phyloP scores from a whole-genome alignment of 2,888 invertebrate species.

The Chirona hameri region DNA sequence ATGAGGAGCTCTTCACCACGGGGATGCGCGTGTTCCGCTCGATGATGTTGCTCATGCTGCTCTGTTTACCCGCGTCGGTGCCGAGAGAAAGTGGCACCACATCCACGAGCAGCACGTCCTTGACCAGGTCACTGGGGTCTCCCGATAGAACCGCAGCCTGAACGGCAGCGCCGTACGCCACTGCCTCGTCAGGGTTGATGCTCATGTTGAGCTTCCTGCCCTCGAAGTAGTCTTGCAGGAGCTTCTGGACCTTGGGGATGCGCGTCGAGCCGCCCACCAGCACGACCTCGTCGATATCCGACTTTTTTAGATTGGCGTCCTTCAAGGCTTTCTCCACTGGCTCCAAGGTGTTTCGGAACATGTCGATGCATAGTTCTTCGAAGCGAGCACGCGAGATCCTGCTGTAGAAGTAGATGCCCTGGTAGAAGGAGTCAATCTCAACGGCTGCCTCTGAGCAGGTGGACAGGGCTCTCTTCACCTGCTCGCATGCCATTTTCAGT shows the following conservation, averaged over 20 bases:
- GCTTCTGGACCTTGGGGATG: slow-evolving; percentile 62
- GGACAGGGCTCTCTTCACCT: slow-evolving; percentile 80
- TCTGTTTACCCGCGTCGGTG: slow-evolving; percentile 51
- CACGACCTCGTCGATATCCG: slow-evolving; percentile 55
- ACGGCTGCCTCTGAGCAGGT: slow-evolving; percentile 86
- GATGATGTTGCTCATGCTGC: too few species aligned
- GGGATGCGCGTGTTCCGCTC: too few species aligned
- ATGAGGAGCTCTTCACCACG: too few species aligned
- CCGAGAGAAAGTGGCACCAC: slow-evolving; percentile 63
- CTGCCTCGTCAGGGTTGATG: slow-evolving; percentile 63
- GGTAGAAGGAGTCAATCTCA: slow-evolving; percentile 91
- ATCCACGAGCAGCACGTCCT: slow-evolving; percentile 62
- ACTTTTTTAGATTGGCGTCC: slow-evolving; percentile 60
- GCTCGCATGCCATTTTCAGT: slow-evolving; percentile 85
- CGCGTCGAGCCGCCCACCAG: slow-evolving; percentile 64
- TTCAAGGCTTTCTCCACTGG: slow-evolving; percentile 62
- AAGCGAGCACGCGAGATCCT: slow-evolving; percentile 93
- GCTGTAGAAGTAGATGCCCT: slow-evolving; percentile 95
- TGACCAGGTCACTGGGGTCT: slow-evolving; percentile 55
- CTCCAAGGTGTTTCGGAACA: slow-evolving; percentile 60
- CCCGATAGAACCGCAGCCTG: slow-evolving; percentile 56
- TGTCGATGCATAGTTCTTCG: slow-evolving; percentile 60
- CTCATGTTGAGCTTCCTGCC: slow-evolving; percentile 63
- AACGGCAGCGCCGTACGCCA: slow-evolving; percentile 63
- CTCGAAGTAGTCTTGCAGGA: slow-evolving; percentile 55